These are phyloP conservation scores for Campylomormyrus tamandua DNA, from an alignment of 2,113 vertebrate genomes.

Conservation along the genomic window DNA sequence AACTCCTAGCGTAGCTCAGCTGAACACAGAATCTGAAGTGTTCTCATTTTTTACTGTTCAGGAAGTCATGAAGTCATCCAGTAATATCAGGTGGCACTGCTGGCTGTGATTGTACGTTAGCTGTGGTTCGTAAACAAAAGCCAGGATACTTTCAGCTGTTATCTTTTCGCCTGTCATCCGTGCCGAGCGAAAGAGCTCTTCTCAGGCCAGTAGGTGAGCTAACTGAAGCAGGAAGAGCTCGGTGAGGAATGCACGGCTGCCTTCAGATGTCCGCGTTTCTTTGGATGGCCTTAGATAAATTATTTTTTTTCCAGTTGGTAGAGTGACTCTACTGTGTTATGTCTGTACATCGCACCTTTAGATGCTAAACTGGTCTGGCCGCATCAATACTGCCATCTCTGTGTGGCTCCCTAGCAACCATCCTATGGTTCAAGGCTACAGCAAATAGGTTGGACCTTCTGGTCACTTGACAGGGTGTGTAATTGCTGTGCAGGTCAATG, in stretches of 20 bases:
- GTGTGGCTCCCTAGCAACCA: background rate
- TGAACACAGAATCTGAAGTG: background rate
- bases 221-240: constrained; percentile 21
- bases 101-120: background rate
- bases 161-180: background rate
- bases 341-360: background rate
- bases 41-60: background rate
- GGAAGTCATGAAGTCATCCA: background rate
- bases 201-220: background rate
- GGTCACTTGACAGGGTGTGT: background rate
- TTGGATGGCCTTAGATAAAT: background rate
- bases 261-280: constrained; percentile 49
- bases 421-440: background rate
- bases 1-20: background rate
- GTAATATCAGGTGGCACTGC: background rate
- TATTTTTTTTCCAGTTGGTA: background rate
- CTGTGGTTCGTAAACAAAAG: background rate
- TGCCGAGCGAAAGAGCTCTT: background rate
- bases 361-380: background rate
- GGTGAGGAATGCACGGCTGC: constrained; percentile 48
- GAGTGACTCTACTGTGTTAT: background rate
- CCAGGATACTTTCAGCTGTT: background rate
- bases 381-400: background rate
- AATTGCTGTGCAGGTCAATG: too few relatives aligned
- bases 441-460: background rate